A percentile compares a stretch with the other conserved stretches of the same genome.
Conservation (phyloP, 2,113 vertebrate species). For the Phrynosoma platyrhinos region DNA sequence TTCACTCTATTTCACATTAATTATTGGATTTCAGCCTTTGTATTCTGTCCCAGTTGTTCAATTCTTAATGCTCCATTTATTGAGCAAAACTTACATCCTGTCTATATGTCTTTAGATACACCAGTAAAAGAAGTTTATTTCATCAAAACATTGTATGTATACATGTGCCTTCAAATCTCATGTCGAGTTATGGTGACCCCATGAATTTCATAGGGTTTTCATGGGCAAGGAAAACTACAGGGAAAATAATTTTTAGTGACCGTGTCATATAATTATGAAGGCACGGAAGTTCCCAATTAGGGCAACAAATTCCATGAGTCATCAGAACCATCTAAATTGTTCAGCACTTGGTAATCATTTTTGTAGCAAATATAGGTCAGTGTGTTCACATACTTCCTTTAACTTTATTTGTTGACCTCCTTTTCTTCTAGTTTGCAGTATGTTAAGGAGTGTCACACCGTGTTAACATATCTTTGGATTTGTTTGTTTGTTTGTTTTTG, state of each 20-base stretch:
- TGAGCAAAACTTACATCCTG: neutral
- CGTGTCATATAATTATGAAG: slow-evolving; percentile 29
- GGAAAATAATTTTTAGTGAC: slow-evolving; percentile 1
- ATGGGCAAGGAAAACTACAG: neutral
- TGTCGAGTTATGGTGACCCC: no score
- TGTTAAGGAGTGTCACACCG: neutral
- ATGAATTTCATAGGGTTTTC: no score
- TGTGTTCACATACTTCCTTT: slow-evolving; percentile 15
- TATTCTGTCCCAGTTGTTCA: neutral
- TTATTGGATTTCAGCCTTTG: neutral
- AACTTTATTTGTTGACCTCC: slow-evolving; percentile 10
- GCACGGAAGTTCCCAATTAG: neutral
- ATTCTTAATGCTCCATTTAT: slow-evolving; percentile 6
- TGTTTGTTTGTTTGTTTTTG: no score
- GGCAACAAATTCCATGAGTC: neutral
- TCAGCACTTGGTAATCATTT: neutral
- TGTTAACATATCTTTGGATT: neutral
- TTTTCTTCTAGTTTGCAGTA: slow-evolving; percentile 15
- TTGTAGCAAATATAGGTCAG: neutral
- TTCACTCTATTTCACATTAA: neutral
- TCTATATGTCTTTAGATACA: slow-evolving; percentile 11
- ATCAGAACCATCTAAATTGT: neutral
- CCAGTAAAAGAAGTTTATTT: neutral
- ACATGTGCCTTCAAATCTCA: no score
- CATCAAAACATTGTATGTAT: neutral